A percentile compares a stretch with the other conserved stretches of the same genome.
Evolutionary conservation across 1,140 invertebrate species (phyloP).

Genomic region (Leptinotarsa texana): DNA sequence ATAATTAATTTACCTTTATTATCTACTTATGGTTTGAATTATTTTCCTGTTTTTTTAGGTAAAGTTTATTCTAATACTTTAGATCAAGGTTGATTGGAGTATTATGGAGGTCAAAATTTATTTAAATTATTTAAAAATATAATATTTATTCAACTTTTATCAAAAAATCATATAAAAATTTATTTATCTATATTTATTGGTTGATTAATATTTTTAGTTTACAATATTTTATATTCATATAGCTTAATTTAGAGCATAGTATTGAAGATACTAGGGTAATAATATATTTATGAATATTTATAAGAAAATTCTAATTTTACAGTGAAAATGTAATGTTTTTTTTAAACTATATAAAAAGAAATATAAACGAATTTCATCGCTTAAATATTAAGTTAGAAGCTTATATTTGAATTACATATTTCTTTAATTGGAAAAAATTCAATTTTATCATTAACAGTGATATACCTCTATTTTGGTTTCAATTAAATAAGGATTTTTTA

Average conservation of each 20-base stretch:
- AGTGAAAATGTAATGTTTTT: conserved; percentile 65
- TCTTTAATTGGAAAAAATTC: conserved; percentile 41
- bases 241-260: conserved; percentile 64
- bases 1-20: conserved; percentile 45
- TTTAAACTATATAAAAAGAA: conserved; percentile 61
- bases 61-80: conserved; percentile 31
- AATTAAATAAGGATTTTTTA: conserved; percentile 58
- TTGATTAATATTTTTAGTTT: conserved; percentile 53
- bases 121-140: conserved; percentile 11
- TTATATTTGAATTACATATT: conserved; percentile 40
- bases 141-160: conserved; percentile 31
- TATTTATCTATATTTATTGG: conserved; percentile 55
- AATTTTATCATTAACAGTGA: conserved; percentile 62
- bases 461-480: conserved; percentile 53
- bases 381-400: conserved; percentile 50
- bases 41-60: conserved; percentile 32
- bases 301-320: conserved; percentile 56
- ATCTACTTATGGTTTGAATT: conserved; percentile 43
- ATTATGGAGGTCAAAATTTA: conserved; percentile 37
- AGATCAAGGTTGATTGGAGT: conserved; percentile 43
- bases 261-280: conserved; percentile 64
- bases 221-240: conserved; percentile 57
- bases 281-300: conserved; percentile 54
- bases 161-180: conserved; percentile 52
- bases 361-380: conserved; percentile 44